Evolutionary conservation across 2,797 vertebrate species (phyloP), one percentile per base, ranked within the genome.

Genomic region (Megaceryle alcyon): DNA sequence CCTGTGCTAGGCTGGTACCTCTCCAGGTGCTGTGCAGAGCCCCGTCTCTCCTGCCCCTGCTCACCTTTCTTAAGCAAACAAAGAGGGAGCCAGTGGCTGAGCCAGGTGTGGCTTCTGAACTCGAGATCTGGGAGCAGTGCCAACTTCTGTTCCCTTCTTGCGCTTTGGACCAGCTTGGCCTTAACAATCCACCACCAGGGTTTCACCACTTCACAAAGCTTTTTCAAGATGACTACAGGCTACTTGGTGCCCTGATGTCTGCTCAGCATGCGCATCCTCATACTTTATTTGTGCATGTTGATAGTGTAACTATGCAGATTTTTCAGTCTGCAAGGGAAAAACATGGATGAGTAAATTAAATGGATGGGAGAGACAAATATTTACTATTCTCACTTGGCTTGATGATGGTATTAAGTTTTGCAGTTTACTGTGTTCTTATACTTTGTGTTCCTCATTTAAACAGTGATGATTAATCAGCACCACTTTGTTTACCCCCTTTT

Each of bases 1-100:
- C 12, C 35, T 0, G 0, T 16, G 26, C 25, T 44, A 39, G 65
- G 10, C 29, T 7, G 43, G 29, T 46, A 14, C 76, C 39, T 28
- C 70, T 66, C 63, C 39, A 17, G 3, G 20, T 13, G 22, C 68
- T 29, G 28, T 15, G 54, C 44, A 29, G 29, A 29, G 19, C 8
- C 49, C 77, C 31, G 37, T 25, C 48, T 26, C 29, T 77, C 16
- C 49, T 39, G 28, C 14, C 43, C 35, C 54, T 20, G 41, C 60
- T 59, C 37, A 28, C 14, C 16, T 63, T 46, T 59, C 48, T 71
- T 14, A 59, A 56, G 10, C 18, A 41, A 76, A 53, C 0, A 1
- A 44, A 60, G 39, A 18, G 28, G 80, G n/a, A 82, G 6, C 7
- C n/a, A 28, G 35, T 33, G 59, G 43, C 56, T 51, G 28, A 92